A percentile compares a stretch with the other conserved stretches of the same genome.
Conservation (phyloP, 2,797 vertebrate species). For the Antrozous pallidus region DNA sequence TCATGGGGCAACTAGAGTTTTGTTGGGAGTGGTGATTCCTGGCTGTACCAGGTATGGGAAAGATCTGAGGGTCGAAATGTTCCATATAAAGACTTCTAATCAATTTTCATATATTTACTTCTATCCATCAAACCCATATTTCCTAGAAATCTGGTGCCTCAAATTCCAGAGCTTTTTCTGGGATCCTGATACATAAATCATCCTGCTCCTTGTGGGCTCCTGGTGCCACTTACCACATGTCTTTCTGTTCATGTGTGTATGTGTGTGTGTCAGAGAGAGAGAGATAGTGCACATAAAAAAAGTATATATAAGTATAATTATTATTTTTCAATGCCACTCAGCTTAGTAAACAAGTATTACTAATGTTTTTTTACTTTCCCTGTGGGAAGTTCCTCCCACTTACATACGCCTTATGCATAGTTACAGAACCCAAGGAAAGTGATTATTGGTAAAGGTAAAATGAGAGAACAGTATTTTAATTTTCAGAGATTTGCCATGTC, state of each 20-base stretch:
- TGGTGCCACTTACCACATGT: neutral
- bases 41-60: neutral
- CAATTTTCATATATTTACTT: neutral
- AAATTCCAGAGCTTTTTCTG: neutral
- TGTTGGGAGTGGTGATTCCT: neutral
- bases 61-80: neutral
- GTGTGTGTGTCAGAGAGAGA: neutral
- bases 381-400: neutral
- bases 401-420: neutral
- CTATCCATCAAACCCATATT: neutral
- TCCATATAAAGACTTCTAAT: neutral
- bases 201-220: neutral
- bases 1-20: neutral
- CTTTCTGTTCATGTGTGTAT: neutral
- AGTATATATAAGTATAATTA: neutral
- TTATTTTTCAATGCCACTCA: neutral
- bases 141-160: neutral
- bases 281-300: neutral
- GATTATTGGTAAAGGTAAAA: neutral
- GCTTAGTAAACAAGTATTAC: neutral
- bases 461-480: conserved; percentile 24
- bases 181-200: neutral
- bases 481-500: neutral
- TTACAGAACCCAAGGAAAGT: neutral
- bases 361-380: neutral